phyloP scores from a whole-genome alignment of 2,888 invertebrate genomes.

The Drosophila mimica region DNA sequence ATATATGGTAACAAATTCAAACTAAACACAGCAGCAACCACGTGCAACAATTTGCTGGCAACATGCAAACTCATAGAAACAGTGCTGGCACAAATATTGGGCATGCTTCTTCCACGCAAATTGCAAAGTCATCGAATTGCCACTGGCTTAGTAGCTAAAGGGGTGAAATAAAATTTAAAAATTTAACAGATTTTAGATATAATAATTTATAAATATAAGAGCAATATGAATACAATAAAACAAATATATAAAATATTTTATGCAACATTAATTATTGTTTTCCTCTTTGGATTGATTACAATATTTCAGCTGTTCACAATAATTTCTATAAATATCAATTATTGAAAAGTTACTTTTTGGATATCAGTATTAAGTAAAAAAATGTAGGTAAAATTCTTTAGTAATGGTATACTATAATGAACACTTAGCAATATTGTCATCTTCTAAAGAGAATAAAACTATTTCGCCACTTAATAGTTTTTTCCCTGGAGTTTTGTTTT shows the following conservation, averaged over 20 bases:
- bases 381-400: neutral
- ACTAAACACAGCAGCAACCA: constrained; percentile 38
- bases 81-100: constrained; percentile 46
- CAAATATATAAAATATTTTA: neutral
- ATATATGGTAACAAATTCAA: constrained; percentile 40
- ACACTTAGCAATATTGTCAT: neutral
- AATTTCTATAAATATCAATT: neutral
- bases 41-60: constrained; percentile 66
- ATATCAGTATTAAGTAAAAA: neutral
- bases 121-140: constrained; percentile 13
- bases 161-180: neutral
- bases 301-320: neutral
- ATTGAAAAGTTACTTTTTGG: neutral
- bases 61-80: constrained; percentile 65
- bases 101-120: constrained; percentile 5
- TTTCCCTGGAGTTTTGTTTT: neutral
- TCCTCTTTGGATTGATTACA: neutral
- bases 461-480: neutral
- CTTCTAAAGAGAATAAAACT: neutral
- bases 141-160: constrained; percentile 7
- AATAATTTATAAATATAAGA: neutral
- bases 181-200: no score
- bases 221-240: neutral
- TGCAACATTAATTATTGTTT: neutral
- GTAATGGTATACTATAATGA: neutral